Conservation (phyloP, 1,140 invertebrate species). For the Zaprionus camerounensis region DNA sequence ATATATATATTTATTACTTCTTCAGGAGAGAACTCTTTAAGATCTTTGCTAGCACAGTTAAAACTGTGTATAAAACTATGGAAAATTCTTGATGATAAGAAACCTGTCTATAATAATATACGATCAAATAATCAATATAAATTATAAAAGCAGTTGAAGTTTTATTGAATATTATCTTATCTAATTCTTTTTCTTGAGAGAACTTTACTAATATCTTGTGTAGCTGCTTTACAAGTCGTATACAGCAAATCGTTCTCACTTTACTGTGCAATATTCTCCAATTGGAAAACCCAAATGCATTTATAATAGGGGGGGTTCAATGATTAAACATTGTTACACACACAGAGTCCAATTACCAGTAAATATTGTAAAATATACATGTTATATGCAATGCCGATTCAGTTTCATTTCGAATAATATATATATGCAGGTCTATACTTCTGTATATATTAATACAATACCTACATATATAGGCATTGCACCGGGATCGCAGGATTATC, state of each 20-base stretch:
- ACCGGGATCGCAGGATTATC: conserved; percentile 28
- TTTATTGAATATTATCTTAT: neutral
- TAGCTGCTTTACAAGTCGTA: neutral
- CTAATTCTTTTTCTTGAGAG: neutral
- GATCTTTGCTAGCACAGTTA: no score
- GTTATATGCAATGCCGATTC: neutral
- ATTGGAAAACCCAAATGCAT: neutral
- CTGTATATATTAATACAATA: neutral
- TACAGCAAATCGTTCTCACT: neutral
- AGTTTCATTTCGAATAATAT: neutral
- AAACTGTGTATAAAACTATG: no score
- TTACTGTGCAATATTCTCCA: neutral
- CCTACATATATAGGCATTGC: conserved; percentile 2
- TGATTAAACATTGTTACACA: neutral
- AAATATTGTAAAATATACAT: neutral
- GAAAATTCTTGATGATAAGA: no score
- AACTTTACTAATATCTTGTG: neutral
- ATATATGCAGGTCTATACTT: neutral
- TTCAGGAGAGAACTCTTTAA: no score
- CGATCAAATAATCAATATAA: no score
- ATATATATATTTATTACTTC: no score
- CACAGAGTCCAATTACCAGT: neutral
- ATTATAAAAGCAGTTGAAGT: no score
- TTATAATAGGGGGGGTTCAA: neutral
- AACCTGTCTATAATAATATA: no score